Evolutionary conservation across 1,140 invertebrate species (phyloP).

Genomic region (Hestina assimilis): DNA sequence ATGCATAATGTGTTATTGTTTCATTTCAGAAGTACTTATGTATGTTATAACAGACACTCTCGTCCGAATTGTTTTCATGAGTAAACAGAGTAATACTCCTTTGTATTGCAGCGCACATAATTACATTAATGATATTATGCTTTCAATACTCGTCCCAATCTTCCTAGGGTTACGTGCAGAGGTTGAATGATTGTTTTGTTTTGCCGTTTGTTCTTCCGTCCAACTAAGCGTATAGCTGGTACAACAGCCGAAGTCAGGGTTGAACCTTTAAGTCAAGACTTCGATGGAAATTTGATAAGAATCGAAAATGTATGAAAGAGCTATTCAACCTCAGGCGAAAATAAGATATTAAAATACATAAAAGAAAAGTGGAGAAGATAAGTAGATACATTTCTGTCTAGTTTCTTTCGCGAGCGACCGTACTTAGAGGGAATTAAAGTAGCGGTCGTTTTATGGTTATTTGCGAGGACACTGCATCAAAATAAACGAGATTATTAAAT

Average conservation of each 20-base stretch:
- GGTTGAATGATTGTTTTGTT: too few relatives aligned
- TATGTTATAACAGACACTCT: too few relatives aligned
- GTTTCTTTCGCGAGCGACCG: conserved; percentile 9
- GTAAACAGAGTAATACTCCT: neutral
- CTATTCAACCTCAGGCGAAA: neutral
- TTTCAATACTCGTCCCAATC: too few relatives aligned
- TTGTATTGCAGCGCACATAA: neutral
- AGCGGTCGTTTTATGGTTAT: conserved; percentile 17
- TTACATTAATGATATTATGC: too few relatives aligned
- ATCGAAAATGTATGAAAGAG: too few relatives aligned
- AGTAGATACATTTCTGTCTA: conserved; percentile 9
- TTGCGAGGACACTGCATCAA: conserved; percentile 10
- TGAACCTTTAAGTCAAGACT: too few relatives aligned
- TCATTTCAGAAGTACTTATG: neutral
- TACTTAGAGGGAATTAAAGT: conserved; percentile 15
- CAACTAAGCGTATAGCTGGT: too few relatives aligned
- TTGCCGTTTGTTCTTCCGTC: too few relatives aligned
- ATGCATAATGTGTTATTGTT: too few relatives aligned
- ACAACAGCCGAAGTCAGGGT: too few relatives aligned
- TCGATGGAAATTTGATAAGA: too few relatives aligned
- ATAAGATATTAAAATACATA: neutral
- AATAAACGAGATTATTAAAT: conserved; percentile 14
- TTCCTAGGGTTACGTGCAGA: too few relatives aligned
- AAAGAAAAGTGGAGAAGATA: conserved; percentile 7
- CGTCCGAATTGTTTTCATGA: neutral